Percentiles rank a stretch among this genome's conserved stretches.
These are phyloP conservation scores for Bellardia bayeri DNA, from an alignment of 2,888 invertebrate genomes.

Conservation along the genomic window DNA sequence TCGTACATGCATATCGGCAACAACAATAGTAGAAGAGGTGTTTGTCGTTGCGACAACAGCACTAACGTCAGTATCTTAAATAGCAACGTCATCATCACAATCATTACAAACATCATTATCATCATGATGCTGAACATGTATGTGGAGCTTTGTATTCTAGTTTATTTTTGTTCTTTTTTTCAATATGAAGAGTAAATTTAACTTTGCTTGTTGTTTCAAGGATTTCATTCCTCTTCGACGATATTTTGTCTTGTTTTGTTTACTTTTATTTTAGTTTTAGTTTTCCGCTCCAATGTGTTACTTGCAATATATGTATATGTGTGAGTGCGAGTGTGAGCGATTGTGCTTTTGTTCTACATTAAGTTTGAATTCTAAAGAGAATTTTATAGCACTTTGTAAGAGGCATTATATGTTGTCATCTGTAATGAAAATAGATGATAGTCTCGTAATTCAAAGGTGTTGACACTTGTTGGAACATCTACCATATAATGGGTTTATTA, in stretches of 20 bases:
- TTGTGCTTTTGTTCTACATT: not conserved
- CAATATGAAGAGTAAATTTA: not conserved
- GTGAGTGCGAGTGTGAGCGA: not conserved
- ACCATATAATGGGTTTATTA: not conserved
- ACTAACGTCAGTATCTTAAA: not conserved
- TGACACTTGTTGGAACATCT: not conserved
- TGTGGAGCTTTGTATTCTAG: not conserved
- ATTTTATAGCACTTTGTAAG: constrained; percentile 44
- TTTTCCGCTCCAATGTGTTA: not conserved
- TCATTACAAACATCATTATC: not conserved
- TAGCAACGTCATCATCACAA: not conserved
- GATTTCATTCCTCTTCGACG: not conserved
- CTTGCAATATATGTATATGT: not conserved
- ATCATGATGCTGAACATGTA: not conserved
- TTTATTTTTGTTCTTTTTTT: not conserved
- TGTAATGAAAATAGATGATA: constrained; percentile 64
- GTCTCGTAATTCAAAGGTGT: constrained; percentile 21
- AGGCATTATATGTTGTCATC: constrained; percentile 56
- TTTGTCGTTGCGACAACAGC: not conserved
- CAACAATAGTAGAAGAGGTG: constrained; percentile 3
- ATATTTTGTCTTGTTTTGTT: not conserved
- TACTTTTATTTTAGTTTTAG: not conserved
- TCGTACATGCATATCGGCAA: constrained; percentile 23
- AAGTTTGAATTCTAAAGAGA: constrained; percentile 48
- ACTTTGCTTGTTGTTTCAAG: not conserved